Base-by-base conservation (phyloP, 2,797 vertebrate species). In the Hydrocynus forskahlii region DNA sequence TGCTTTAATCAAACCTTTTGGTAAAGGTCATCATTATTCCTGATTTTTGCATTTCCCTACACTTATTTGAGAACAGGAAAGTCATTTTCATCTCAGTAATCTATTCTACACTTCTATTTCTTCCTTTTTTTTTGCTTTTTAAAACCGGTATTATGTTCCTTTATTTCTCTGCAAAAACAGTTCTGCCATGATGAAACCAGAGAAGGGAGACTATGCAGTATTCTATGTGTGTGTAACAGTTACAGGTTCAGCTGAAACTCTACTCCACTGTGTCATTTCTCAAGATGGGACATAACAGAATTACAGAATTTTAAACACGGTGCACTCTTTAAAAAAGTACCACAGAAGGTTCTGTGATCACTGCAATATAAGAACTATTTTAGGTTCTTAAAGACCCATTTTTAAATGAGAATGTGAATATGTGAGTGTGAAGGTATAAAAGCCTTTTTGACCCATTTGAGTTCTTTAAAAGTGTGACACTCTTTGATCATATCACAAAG, bases 1-100 rank as follows among this genome's bases (percentile, higher is more conserved):
- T 29, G 67, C 74, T 76, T 76, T 81, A 76, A 70, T 81, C 74
- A 70, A 76, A 76, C n/a, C 57, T 9, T 29, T 62, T 62, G 40
- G 19, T 59, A 75, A 75, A 75, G 72, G 55, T 75, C 72, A 75
- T 75, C 72, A 60, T 75, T 75, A 75, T 45, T 38, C 57, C 55
- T 75, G 55, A 57, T 59, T 74, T 14, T 21, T 8, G 5, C 23
- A 43, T 21, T 60, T 40, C 17, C 35, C 71, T 74, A 23, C 9
- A 17, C 55, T 60, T 55, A 73, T 73, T 55, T 57, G 14, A 57
- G n/a, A 52, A 73, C n/a, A 13, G 45, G 40, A 21, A 71, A 73
- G 29, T 73, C 14, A 73, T 55, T 73, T 73, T 40, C 70, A 35
- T 57, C 29, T 82, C 62, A 19, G 23, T 23, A n/a, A 54, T 63